Percentiles rank a stretch among this genome's conserved stretches.
Evolutionary conservation across 35 echinoderm and acorn worm genomes (phyloP).

Genomic region (Stichopus chloronotus): DNA sequence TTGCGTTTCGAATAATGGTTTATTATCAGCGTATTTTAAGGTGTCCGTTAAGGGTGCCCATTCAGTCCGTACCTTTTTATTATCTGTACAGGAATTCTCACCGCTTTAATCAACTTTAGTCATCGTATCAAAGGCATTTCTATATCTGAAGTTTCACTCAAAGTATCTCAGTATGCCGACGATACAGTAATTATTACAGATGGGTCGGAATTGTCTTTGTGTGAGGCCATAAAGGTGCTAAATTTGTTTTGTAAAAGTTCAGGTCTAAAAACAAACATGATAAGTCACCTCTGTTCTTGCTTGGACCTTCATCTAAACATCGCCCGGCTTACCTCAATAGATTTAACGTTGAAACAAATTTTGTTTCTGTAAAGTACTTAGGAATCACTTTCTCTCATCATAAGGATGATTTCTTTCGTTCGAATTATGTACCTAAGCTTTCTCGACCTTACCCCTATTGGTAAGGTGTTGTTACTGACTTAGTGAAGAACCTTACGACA

Average conservation of each 20-base stretch:
- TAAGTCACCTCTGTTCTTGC: not conserved
- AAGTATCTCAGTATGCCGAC: conserved; percentile 3
- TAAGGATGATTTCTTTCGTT: too few species aligned
- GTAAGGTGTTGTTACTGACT: not conserved
- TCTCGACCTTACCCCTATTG: not conserved
- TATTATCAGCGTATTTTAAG: not conserved
- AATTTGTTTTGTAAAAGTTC: not conserved
- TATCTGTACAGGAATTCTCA: conserved; percentile 1
- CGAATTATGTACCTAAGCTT: not conserved
- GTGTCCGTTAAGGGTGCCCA: not conserved
- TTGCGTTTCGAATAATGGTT: too few species aligned
- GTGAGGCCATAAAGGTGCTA: not conserved
- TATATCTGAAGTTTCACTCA: not conserved
- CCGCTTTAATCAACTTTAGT: not conserved
- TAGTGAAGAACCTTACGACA: too few species aligned
- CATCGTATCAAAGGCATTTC: not conserved
- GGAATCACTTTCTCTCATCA: too few species aligned
- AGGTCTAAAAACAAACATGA: not conserved
- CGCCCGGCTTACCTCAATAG: not conserved
- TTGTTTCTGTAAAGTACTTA: too few species aligned
- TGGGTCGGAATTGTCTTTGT: not conserved
- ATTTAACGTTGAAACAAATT: too few species aligned
- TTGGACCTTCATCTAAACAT: not conserved
- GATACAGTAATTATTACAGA: not conserved
- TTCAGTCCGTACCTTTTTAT: not conserved